These are phyloP conservation scores for Epinephelus moara DNA, from an alignment of 2,113 vertebrate genomes.

Conservation along the genomic window DNA sequence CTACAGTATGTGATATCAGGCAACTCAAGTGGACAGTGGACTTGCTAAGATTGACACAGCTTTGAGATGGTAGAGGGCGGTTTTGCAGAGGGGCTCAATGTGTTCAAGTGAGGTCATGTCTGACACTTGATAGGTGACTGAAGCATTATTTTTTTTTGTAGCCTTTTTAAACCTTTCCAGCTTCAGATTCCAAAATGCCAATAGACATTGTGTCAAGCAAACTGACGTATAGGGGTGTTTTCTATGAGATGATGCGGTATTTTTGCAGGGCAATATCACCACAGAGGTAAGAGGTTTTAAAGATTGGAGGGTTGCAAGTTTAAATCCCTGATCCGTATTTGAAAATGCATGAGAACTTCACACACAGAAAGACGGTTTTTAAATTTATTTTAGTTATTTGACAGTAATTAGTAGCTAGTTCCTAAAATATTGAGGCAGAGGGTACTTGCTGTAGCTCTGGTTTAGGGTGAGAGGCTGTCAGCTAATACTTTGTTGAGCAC, in stretches of 20 bases:
- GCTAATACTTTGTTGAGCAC: too few species aligned
- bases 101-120: not conserved
- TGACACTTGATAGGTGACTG: not conserved
- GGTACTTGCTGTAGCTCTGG: too few species aligned
- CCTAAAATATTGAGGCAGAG: too few species aligned
- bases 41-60: not conserved
- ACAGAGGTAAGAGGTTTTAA: not conserved
- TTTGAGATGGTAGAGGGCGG: not conserved
- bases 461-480: too few species aligned
- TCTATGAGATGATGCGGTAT: not conserved
- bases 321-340: not conserved
- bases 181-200: not conserved
- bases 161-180: not conserved
- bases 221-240: not conserved
- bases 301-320: not conserved
- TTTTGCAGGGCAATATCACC: not conserved
- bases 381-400: too few species aligned
- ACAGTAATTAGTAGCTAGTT: too few species aligned
- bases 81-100: not conserved
- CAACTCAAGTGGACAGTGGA: not conserved
- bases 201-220: not conserved
- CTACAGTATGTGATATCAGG: not conserved
- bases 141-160: not conserved
- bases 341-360: not conserved
- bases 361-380: too few species aligned